A percentile compares a stretch with the other conserved stretches of the same genome.
phyloP scores from a whole-genome alignment of 1,140 invertebrate species.

The Drosophila mauritiana region DNA sequence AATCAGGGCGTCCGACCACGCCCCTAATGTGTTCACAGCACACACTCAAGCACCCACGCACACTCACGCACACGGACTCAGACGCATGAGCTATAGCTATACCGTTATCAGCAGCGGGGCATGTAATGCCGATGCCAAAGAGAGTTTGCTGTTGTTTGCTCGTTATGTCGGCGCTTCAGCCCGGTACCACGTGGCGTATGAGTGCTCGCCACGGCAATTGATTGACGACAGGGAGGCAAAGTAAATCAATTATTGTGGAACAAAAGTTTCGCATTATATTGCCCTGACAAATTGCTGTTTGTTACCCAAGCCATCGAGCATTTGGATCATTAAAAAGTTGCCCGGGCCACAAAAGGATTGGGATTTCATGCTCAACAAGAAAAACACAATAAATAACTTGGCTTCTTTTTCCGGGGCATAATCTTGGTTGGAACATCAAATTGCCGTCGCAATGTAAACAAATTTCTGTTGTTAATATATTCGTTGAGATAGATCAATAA shows the following conservation, averaged over 20 bases:
- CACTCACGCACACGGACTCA: slow-evolving; percentile 4
- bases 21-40: slow-evolving; percentile 50
- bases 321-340: slow-evolving; percentile 75
- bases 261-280: slow-evolving; percentile 52
- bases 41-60: slow-evolving; percentile 24
- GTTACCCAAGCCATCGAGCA: slow-evolving; percentile 50
- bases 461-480: slow-evolving; percentile 51
- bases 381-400: slow-evolving; percentile 69
- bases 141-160: slow-evolving; percentile 50
- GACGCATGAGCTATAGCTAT: neutral
- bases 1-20: slow-evolving; percentile 65
- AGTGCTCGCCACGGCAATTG: slow-evolving; percentile 71
- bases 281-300: slow-evolving; percentile 68
- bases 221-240: slow-evolving; percentile 68
- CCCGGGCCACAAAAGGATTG: slow-evolving; percentile 57
- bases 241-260: slow-evolving; percentile 78
- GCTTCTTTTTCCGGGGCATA: slow-evolving; percentile 7
- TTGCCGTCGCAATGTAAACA: slow-evolving; percentile 68
- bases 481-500: slow-evolving; percentile 62
- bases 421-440: slow-evolving; percentile 60
- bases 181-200: slow-evolving; percentile 73
- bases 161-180: slow-evolving; percentile 51
- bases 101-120: slow-evolving; percentile 66
- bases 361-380: slow-evolving; percentile 31
- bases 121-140: slow-evolving; percentile 49